Evolutionary conservation across 2,888 invertebrate species (phyloP), one percentile per base, ranked within the genome.

Genomic region (Cylloceria caligata): DNA sequence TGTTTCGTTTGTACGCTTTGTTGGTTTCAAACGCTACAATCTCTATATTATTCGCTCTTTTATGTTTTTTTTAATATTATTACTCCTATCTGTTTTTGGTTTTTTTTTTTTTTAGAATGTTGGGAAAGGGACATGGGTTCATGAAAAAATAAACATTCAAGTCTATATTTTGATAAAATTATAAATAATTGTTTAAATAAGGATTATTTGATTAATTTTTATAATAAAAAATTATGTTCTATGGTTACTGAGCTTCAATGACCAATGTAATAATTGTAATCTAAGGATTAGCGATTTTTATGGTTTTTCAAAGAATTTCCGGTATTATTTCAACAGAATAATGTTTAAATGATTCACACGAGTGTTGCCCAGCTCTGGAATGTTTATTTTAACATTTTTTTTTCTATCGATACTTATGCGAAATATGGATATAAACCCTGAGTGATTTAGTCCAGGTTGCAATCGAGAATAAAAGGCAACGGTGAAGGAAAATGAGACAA

Each of bases 401-500:
- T n/a, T n/a, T n/a, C n/a, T n/a, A n/a, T n/a, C n/a, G n/a, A n/a
- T n/a, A n/a, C n/a, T n/a, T n/a, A n/a, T n/a, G n/a, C n/a, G n/a
- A n/a, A n/a, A n/a, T n/a, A n/a, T n/a, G n/a, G n/a, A n/a, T n/a
- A n/a, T n/a, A n/a, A n/a, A n/a, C n/a, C n/a, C n/a, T n/a, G n/a
- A n/a, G n/a, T 27, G 65, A 24, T 16, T 47, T 65, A 42, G 1
- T 47, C 6, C 16, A 16, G 67, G 47, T 67, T 52, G 24, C 47
- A 19, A 47, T 67, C 30, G 47, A 34, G 47, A 3, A 11, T n/a
- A 16, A 30, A 30, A 67, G 65, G 34, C 65, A 36, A 52, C 39
- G 39, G 9, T n/a, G 57, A 67, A 45, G 21, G 49, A 30, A 55
- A 30, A 16, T 21, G 62, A 62, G 27, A 74, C 62, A 69, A 69